Evolutionary conservation across 1,140 invertebrate genomes (phyloP).

Genomic region (Macrobrachium rosenbergii): DNA sequence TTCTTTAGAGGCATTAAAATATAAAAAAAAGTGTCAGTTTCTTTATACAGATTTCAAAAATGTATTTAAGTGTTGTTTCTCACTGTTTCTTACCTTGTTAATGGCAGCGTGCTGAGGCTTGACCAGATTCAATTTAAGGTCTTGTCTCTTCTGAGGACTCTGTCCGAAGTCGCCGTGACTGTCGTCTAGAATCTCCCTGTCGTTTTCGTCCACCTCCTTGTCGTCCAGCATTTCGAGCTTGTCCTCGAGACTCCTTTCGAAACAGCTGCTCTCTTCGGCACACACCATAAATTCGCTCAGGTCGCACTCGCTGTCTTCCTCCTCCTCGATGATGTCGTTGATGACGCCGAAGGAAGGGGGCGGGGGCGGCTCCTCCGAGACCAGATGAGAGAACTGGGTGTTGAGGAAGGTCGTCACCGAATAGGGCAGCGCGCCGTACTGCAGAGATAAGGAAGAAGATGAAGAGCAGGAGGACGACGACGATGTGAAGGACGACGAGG

Average conservation of each 20-base stretch:
- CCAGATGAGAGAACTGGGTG: neutral
- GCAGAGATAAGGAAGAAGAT: no score
- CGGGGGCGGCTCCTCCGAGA: no score
- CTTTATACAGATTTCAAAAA: no score
- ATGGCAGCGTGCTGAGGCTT: conserved; percentile 19
- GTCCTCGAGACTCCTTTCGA: conserved; percentile 46
- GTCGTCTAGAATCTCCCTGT: neutral
- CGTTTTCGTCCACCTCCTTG: neutral
- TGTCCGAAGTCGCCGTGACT: neutral
- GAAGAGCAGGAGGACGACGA: no score
- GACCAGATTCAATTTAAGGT: conserved; percentile 30
- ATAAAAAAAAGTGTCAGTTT: no score
- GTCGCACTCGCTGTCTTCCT: conserved; percentile 48
- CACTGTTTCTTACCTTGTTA: conserved; percentile 7
- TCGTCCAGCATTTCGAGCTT: conserved; percentile 39
- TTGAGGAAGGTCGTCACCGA: neutral
- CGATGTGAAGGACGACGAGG: no score
- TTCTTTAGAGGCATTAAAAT: no score
- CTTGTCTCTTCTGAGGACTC: conserved; percentile 1
- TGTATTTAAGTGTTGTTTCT: neutral
- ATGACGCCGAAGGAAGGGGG: neutral
- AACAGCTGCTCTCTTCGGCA: conserved; percentile 24
- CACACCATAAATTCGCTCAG: conserved; percentile 28
- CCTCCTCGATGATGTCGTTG: conserved; percentile 28
- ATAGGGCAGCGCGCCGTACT: neutral